Evolutionary conservation across 2,113 vertebrate genomes (phyloP).

Genomic region (Brienomyrus longianalis): DNA sequence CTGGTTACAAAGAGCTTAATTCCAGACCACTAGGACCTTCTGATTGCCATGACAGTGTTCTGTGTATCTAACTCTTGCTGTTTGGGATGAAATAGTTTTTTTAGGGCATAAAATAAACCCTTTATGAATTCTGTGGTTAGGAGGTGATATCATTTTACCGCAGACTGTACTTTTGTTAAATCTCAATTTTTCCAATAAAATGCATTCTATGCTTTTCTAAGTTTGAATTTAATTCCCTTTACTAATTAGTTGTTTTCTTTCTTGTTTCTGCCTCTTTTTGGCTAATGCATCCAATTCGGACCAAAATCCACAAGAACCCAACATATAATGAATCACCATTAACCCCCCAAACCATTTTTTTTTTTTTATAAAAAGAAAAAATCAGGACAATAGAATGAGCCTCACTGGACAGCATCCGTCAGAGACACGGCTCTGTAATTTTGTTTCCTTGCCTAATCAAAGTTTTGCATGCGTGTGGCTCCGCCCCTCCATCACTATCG

Average conservation of each 20-base stretch:
- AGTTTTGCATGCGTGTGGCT: neutral
- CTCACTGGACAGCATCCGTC: neutral
- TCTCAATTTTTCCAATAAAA: neutral
- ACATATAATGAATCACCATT: neutral
- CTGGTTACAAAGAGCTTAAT: slow-evolving; percentile 42
- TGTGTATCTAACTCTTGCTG: slow-evolving; percentile 15
- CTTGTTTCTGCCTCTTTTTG: neutral
- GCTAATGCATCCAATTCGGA: neutral
- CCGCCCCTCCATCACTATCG: slow-evolving; percentile 27
- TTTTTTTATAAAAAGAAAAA: neutral
- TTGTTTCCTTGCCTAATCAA: slow-evolving; percentile 15
- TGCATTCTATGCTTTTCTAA: neutral
- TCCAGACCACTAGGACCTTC: slow-evolving; percentile 36
- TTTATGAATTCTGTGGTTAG: neutral
- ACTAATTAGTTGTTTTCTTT: neutral
- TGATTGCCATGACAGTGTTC: slow-evolving; percentile 39
- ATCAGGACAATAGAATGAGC: neutral
- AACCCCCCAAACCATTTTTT: neutral
- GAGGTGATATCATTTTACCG: neutral
- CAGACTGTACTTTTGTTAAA: neutral
- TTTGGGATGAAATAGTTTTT: slow-evolving; percentile 8
- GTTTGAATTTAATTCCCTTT: neutral
- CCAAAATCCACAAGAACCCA: neutral
- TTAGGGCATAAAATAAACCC: neutral
- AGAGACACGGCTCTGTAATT: neutral